Base-by-base conservation (phyloP, 2,113 vertebrate species). In the Micromys minutus region DNA sequence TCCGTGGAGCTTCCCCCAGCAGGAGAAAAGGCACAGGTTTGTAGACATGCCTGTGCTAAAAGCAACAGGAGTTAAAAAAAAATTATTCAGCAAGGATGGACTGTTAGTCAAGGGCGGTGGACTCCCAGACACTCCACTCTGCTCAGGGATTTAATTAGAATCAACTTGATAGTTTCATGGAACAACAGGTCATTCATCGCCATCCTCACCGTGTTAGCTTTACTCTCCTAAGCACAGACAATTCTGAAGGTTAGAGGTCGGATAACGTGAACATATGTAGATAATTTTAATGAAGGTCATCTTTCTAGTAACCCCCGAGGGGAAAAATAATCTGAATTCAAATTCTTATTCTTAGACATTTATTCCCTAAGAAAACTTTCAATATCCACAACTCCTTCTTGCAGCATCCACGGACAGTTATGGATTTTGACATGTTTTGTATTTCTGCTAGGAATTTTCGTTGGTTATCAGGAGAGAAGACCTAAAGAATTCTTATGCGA, bases 121-220 rank as follows among this genome's bases (percentile, higher is more conserved):
- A 92, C 39, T 72, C 36, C 88, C 86, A 89, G 34, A 65, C 39
- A 81, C 26, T 76, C 72, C 16, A 22, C 77, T 85, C 57, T 57
- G 6, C 50, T 91, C 19, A 74, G 39, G 50, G 26, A 59, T 94
- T 59, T 95, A 57, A 50, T 93, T 94, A 94, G 89, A 94, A 95
- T 1, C 63, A 76, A 85, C 8, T 90, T n/a, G 80, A 87, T 36
- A 71, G 55, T 84, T 55, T 34, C n/a, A 11, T 19, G 29, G 29
- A 75, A 50, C 21, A 91, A 90, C 72, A 77, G 24, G n/a, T 75
- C 83, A 59, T 84, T 91, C 69, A 87, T 22, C 13, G 34, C 90
- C 59, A 86, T 19, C 17, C 67, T 19, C 4, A 87, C 21, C 1
- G 87, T 75, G 21, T 74, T 81, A 42, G 50, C 22, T 91, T 89